A percentile compares a stretch with the other conserved stretches of the same genome.
Conservation (phyloP, 2,113 vertebrate genomes). For the Macaca nemestrina region DNA sequence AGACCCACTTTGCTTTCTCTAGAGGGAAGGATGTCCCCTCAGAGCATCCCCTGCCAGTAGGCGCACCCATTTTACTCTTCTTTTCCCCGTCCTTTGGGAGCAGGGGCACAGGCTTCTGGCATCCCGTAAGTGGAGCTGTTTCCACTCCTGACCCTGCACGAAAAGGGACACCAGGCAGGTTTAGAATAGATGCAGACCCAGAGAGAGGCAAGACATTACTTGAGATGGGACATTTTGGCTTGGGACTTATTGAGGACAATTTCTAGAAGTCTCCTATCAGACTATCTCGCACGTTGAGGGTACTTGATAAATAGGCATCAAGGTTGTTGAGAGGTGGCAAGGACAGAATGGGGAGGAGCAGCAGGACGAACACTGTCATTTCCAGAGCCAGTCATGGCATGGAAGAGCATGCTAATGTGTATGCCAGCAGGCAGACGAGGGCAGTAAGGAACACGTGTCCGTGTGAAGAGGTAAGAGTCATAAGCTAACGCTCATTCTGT, state of each 20-base stretch:
- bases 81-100: not conserved
- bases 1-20: not conserved
- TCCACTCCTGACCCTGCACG: not conserved
- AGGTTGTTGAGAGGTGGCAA: not conserved
- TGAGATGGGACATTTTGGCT: not conserved
- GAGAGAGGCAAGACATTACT: not conserved
- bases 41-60: not conserved
- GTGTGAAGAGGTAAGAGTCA: not conserved
- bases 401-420: not conserved
- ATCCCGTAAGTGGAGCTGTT: not conserved
- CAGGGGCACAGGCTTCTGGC: not conserved
- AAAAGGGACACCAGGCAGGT: constrained; percentile 1
- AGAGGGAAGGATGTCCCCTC: not conserved
- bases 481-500: not conserved
- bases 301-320: not conserved
- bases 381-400: not conserved
- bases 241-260: not conserved
- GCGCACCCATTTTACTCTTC: not conserved
- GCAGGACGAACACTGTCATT: not conserved
- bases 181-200: constrained; percentile 2
- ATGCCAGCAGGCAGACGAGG: not conserved
- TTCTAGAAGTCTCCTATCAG: constrained; percentile 12
- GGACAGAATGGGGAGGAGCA: not conserved
- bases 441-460: no score
- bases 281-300: not conserved